These are phyloP conservation scores for Microcebus lehilahytsara DNA, from an alignment of 2,113 vertebrate species.

Conservation along the genomic window DNA sequence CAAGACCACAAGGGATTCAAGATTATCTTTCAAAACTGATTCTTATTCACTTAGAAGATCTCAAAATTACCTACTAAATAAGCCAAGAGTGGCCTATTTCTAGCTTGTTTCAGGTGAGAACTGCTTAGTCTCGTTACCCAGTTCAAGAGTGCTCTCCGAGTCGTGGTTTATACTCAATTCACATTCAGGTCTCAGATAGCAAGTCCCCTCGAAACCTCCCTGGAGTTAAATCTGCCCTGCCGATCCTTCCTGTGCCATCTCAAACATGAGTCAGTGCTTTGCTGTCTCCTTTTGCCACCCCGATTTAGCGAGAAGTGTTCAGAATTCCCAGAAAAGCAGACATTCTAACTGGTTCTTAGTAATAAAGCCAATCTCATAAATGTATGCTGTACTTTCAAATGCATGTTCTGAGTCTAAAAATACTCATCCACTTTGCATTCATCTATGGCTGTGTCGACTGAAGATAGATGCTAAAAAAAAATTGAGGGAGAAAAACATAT, in stretches of 20 bases:
- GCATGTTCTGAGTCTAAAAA: conserved; percentile 42
- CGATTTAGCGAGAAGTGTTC: conserved; percentile 35
- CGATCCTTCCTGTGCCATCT: background rate
- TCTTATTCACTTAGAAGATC: background rate
- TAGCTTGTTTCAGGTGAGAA: background rate
- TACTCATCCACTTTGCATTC: conserved; percentile 26
- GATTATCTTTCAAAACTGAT: background rate
- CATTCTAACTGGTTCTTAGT: conserved; percentile 44
- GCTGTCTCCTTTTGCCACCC: conserved; percentile 18
- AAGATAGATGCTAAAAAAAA: conserved; percentile 8
- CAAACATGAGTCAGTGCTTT: conserved; percentile 33
- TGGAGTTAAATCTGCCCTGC: background rate
- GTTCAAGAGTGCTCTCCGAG: background rate
- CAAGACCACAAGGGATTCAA: background rate
- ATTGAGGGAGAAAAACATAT: background rate
- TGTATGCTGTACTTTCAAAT: conserved; percentile 42
- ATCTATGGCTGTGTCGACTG: background rate
- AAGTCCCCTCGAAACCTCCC: background rate
- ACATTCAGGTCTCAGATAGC: background rate
- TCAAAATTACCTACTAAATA: background rate
- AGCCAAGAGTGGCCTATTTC: background rate
- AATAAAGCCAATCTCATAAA: conserved; percentile 48
- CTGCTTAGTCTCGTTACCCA: background rate
- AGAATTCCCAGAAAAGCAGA: conserved; percentile 59
- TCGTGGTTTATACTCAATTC: background rate